A percentile compares a stretch with the other conserved stretches of the same genome.
These are phyloP conservation scores for Vidua chalybeata DNA, from an alignment of 2,113 vertebrate species.

Conservation along the genomic window DNA sequence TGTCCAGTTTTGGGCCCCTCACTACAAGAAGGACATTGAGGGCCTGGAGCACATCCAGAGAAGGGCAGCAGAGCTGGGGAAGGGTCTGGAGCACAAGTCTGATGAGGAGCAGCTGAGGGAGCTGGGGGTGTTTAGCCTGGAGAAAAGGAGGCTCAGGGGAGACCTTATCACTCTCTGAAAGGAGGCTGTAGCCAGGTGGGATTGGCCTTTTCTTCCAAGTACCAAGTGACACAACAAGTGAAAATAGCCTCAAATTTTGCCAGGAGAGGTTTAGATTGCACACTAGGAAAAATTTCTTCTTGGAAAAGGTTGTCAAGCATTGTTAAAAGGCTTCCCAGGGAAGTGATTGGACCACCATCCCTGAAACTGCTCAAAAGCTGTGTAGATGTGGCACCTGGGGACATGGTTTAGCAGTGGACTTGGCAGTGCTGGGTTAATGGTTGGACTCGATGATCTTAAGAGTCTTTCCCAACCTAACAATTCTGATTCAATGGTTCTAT, in stretches of 20 bases:
- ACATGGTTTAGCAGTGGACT: neutral
- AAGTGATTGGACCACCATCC: neutral
- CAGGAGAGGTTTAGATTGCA: neutral
- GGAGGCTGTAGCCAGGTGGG: neutral
- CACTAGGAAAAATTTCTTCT: neutral
- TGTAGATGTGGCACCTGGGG: neutral
- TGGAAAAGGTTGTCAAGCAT: neutral
- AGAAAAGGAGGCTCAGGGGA: neutral
- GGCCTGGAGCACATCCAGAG: rapidly evolving
- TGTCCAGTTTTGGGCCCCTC: neutral
- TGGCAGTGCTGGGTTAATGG: neutral
- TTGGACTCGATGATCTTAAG: neutral
- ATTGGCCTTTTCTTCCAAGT: neutral
- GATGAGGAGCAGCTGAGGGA: neutral
- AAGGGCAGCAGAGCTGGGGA: neutral
- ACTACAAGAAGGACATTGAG: neutral
- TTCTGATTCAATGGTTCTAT: neutral
- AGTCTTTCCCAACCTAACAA: neutral
- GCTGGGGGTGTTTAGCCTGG: neutral
- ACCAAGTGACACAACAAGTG: neutral
- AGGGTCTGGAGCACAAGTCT: neutral
- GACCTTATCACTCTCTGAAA: rapidly evolving
- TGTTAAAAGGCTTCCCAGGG: neutral
- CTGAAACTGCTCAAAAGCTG: neutral
- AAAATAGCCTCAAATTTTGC: neutral